A percentile compares a stretch with the other conserved stretches of the same genome.
phyloP scores from a whole-genome alignment of 1,140 invertebrate genomes.

The Trachymyrmex cornetzi region DNA sequence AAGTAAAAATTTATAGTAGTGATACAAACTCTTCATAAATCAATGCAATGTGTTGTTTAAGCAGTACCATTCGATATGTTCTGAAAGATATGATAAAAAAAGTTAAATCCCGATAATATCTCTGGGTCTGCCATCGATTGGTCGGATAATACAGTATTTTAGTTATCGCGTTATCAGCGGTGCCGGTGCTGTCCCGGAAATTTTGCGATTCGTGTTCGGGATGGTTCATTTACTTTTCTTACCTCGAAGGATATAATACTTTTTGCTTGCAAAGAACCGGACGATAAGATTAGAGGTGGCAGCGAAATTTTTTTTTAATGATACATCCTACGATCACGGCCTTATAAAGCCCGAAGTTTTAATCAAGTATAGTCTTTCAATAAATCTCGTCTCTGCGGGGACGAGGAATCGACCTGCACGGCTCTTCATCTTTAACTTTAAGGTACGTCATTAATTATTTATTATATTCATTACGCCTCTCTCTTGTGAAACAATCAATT shows the following conservation, averaged over 20 bases:
- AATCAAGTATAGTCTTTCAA: conserved; percentile 27
- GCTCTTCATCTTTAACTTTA: not conserved
- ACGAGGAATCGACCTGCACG: not conserved
- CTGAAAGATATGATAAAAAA: conserved; percentile 57
- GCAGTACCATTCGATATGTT: not conserved
- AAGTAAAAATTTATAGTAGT: not conserved
- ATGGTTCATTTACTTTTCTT: conserved; percentile 47
- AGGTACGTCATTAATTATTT: conserved; percentile 60
- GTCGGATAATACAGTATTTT: conserved; percentile 53
- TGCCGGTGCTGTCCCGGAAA: conserved; percentile 37
- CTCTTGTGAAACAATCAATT: not conserved
- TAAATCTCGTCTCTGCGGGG: conserved; percentile 29
- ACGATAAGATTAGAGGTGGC: conserved; percentile 68
- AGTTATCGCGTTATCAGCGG: conserved; percentile 60
- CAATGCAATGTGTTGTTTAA: not conserved
- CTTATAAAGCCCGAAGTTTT: conserved; percentile 68
- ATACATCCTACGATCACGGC: conserved; percentile 8
- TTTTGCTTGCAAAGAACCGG: not conserved
- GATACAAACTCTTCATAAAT: not conserved
- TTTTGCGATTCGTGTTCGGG: conserved; percentile 33
- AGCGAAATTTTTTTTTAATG: conserved; percentile 39
- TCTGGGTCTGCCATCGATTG: conserved; percentile 32
- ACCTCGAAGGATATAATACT: conserved; percentile 32
- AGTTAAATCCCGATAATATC: conserved; percentile 37
- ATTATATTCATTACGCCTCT: not conserved